Evolutionary conservation across 2,888 invertebrate species (phyloP), one percentile per base, ranked within the genome.

Genomic region (Megaustenia siamemsis): DNA sequence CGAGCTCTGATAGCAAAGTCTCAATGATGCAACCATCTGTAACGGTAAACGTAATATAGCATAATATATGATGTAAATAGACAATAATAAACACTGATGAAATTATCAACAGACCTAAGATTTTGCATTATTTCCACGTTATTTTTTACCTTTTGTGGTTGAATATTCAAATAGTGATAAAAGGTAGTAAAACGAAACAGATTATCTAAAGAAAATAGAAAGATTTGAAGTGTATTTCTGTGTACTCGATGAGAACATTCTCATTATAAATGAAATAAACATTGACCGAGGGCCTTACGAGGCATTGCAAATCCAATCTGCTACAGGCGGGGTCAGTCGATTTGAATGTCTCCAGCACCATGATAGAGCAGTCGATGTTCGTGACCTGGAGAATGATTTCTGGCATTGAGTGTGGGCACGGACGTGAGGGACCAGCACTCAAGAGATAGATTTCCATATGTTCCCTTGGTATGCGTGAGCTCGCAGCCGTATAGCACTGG

Each of bases 231-330:
- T n/a, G n/a, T n/a, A n/a, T 12, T 49, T 73, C 32, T 35, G 45
- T 73, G 73, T 35, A 49, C n/a, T 28, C 28, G 45, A 35, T 49
- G 45, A 32, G 49, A 49, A 28, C 18, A 49, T 49, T 73, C 73
- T 5, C 49, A 32, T 49, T 73, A 73, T 49, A 49, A 32, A 73
- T 49, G 49, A 32, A 49, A 73, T 32, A 73, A 73, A 49, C 73
- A 73, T 49, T n/a, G 28, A 32, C 32, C 32, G 40, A 18, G 21
- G 32, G 73, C 32, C 32, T 73, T 49, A 73, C 49, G 73, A 73
- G 49, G 49, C 73, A 73, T 73, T 49, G 49, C 49, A 45, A 32
- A 73, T 49, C 73, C 73, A 73, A 73, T 73, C 49, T 73, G 45
- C 49, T 18, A 21, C 73, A 32, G 73, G 21, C 73, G 18, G 73